Percentiles rank a stretch among this genome's conserved stretches.
Evolutionary conservation across 2,888 invertebrate species (phyloP).

Genomic region (Oscheius sp.): DNA sequence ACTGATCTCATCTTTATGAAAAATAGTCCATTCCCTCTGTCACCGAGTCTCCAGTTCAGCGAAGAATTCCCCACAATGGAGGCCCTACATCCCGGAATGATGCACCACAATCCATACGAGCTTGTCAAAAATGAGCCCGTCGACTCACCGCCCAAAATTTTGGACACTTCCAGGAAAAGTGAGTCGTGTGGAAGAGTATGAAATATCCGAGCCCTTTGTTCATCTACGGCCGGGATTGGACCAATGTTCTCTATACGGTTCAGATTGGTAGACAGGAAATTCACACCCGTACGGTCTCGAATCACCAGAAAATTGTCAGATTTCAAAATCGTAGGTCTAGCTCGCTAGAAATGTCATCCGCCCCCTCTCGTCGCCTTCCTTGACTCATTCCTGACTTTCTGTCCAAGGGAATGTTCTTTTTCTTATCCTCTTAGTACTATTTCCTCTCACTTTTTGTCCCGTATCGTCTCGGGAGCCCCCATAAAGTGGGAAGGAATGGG

Average conservation of each 20-base stretch:
- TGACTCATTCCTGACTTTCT: no score
- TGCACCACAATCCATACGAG: constrained; percentile 61
- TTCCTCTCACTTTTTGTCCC: no score
- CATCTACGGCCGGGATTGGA: no score
- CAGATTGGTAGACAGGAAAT: no score
- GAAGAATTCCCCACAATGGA: constrained; percentile 16
- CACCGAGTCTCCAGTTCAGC: neutral
- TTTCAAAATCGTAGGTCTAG: neutral
- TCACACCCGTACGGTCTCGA: no score
- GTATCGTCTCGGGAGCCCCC: constrained; percentile 9
- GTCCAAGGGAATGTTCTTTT: no score
- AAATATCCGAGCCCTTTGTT: no score
- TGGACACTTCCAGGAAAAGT: constrained; percentile 39
- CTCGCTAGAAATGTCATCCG: no score
- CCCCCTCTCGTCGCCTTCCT: no score
- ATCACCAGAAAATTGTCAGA: neutral
- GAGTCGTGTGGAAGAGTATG: constrained; percentile 41
- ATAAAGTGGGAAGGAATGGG: constrained; percentile 25
- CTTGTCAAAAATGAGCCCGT: constrained; percentile 57
- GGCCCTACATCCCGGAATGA: constrained; percentile 37
- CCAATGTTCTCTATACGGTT: no score
- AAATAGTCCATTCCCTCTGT: constrained; percentile 10
- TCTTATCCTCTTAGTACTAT: no score
- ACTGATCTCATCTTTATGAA: constrained; percentile 15
- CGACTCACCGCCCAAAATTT: constrained; percentile 45